These are phyloP conservation scores for Shinisaurus crocodilurus DNA, from an alignment of 2,113 vertebrate species.

Conservation along the genomic window DNA sequence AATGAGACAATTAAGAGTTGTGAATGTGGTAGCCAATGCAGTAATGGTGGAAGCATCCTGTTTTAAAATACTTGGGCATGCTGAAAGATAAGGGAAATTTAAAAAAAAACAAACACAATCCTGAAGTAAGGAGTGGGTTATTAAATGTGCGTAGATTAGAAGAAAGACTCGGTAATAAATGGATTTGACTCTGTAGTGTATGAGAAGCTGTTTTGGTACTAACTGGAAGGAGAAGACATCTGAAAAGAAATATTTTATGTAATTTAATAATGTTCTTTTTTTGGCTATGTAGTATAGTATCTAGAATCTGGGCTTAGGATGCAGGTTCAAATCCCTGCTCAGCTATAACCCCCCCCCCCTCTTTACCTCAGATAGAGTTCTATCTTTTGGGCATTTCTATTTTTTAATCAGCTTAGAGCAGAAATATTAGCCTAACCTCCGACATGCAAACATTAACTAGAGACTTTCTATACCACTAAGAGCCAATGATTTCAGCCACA, in stretches of 20 bases:
- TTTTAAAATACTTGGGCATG: not conserved
- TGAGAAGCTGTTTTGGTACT: not conserved
- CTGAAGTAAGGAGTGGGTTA: not conserved
- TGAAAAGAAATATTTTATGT: not conserved
- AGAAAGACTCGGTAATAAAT: not conserved
- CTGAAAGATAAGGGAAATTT: not conserved
- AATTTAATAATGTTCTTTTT: not conserved
- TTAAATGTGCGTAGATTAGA: not conserved
- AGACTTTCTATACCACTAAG: not conserved
- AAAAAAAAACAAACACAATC: too few relatives aligned
- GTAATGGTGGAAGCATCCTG: not conserved
- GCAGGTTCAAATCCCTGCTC: not conserved
- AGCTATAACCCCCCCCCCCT: not conserved
- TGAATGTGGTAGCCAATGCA: not conserved
- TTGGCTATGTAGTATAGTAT: not conserved
- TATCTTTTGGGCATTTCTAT: not conserved
- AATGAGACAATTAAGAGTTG: not conserved
- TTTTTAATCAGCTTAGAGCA: not conserved
- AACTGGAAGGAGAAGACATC: not conserved
- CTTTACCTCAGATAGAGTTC: not conserved
- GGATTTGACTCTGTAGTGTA: not conserved
- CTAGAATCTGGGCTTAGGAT: too few relatives aligned
- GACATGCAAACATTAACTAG: not conserved
- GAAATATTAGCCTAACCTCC: not conserved
- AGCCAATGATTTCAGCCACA: not conserved